A percentile compares a stretch with the other conserved stretches of the same genome.
These are phyloP conservation scores for Drosophila subquinaria DNA, from an alignment of 2,888 invertebrate species.

Conservation along the genomic window DNA sequence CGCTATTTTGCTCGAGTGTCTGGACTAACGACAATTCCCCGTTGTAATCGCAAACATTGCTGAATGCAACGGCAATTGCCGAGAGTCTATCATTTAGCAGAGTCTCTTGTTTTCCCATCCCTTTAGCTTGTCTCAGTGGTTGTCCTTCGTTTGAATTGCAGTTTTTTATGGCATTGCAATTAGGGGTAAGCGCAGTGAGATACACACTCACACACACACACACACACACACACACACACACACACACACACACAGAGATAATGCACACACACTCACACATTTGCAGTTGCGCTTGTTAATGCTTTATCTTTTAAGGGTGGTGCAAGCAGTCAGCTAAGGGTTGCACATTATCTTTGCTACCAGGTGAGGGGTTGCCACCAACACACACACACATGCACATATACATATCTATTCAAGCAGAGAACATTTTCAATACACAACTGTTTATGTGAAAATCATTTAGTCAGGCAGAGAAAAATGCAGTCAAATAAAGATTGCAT, in stretches of 20 bases:
- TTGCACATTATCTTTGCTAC: slow-evolving; percentile 62
- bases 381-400: slow-evolving; percentile 9
- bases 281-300: slow-evolving; percentile 41
- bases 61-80: slow-evolving; percentile 66
- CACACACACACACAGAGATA: slow-evolving; percentile 25
- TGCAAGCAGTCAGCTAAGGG: slow-evolving; percentile 51
- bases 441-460: slow-evolving; percentile 26
- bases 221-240: slow-evolving; percentile 35
- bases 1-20: slow-evolving; percentile 17
- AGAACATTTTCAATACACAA: background rate
- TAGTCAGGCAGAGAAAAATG: slow-evolving; percentile 1
- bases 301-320: slow-evolving; percentile 46
- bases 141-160: slow-evolving; percentile 83
- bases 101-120: slow-evolving; percentile 14
- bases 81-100: slow-evolving; percentile 37
- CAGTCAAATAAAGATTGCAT: background rate
- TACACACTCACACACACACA: slow-evolving; percentile 31
- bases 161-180: slow-evolving; percentile 82
- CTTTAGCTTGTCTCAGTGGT: slow-evolving; percentile 48
- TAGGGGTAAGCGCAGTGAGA: slow-evolving; percentile 76
- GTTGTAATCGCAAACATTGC: slow-evolving; percentile 68
- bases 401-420: background rate
- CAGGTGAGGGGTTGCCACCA: slow-evolving; percentile 56
- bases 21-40: slow-evolving; percentile 57
- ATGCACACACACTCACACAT: slow-evolving; percentile 29